phyloP scores from a whole-genome alignment of 2,888 invertebrate species.

The Agonopterix arenella region DNA sequence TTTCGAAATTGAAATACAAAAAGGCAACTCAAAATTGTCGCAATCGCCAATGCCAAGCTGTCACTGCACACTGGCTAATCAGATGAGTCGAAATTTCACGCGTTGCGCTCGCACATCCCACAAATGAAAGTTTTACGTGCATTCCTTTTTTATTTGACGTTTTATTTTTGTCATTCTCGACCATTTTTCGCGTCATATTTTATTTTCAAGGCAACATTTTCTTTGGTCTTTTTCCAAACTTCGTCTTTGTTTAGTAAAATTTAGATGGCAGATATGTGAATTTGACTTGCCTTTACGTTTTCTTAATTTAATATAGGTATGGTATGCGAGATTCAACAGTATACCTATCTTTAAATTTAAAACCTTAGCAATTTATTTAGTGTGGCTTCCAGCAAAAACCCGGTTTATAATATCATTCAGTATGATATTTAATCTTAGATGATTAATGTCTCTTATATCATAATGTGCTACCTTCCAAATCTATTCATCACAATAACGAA shows the following conservation, averaged over 20 bases:
- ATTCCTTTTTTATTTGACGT: constrained; percentile 15
- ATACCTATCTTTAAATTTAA: too few relatives aligned
- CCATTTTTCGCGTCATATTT: constrained; percentile 5
- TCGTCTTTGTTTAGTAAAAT: not conserved
- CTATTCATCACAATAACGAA: too few relatives aligned
- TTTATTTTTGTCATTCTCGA: constrained; percentile 17
- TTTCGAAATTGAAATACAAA: too few relatives aligned
- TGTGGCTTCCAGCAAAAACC: too few relatives aligned
- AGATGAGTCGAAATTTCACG: constrained; percentile 31
- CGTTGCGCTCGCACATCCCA: constrained; percentile 27
- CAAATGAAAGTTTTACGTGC: constrained; percentile 29
- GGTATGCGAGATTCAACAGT: not conserved
- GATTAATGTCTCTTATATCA: too few relatives aligned
- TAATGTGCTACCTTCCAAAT: too few relatives aligned
- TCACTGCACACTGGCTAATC: constrained; percentile 31
- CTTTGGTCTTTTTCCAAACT: constrained; percentile 1
- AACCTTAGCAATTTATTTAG: too few relatives aligned
- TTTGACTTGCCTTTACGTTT: too few relatives aligned
- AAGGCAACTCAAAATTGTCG: too few relatives aligned
- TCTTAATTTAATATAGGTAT: not conserved
- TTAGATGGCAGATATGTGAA: not conserved
- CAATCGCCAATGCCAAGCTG: constrained; percentile 18
- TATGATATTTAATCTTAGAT: too few relatives aligned
- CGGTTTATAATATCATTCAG: too few relatives aligned
- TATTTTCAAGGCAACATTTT: not conserved